These are phyloP conservation scores for Diarsia rubi DNA, from an alignment of 2,888 invertebrate genomes.

Conservation along the genomic window DNA sequence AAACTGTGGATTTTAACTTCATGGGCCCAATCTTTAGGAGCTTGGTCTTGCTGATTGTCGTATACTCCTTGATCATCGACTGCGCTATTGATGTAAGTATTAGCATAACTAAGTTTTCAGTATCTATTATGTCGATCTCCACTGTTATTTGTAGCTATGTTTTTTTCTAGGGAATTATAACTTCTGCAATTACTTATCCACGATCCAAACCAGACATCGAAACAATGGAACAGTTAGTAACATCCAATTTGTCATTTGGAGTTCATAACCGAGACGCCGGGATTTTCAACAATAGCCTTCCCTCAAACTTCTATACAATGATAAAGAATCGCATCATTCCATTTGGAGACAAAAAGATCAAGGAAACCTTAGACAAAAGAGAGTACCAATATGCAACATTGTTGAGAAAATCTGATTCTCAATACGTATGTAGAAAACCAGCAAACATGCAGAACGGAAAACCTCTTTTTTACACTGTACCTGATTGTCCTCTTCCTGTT, in stretches of 20 bases:
- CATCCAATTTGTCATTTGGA: conserved; percentile 81
- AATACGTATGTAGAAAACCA: conserved; percentile 76
- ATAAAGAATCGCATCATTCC: conserved; percentile 80
- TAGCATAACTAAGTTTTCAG: neutral
- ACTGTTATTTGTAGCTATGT: neutral
- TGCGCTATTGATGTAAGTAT: conserved; percentile 87
- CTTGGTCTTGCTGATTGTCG: conserved; percentile 78
- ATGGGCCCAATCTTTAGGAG: conserved; percentile 81
- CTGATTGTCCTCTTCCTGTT: conserved; percentile 90
- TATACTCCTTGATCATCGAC: conserved; percentile 85
- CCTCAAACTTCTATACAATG: conserved; percentile 65
- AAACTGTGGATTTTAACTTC: conserved; percentile 83
- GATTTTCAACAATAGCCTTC: conserved; percentile 80
- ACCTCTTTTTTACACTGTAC: conserved; percentile 86
- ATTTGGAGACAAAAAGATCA: conserved; percentile 82
- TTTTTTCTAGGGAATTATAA: conserved; percentile 84
- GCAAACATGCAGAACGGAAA: conserved; percentile 81
- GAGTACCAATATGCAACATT: conserved; percentile 87
- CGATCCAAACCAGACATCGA: conserved; percentile 80
- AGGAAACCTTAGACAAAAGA: conserved; percentile 80
- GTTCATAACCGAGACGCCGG: conserved; percentile 81
- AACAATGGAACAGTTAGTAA: conserved; percentile 73
- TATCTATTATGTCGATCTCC: neutral
- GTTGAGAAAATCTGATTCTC: conserved; percentile 85
- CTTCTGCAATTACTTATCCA: conserved; percentile 84